Base-by-base conservation (phyloP, 92 coral and sea anemone genomes). In the Heteractis magnifica region DNA sequence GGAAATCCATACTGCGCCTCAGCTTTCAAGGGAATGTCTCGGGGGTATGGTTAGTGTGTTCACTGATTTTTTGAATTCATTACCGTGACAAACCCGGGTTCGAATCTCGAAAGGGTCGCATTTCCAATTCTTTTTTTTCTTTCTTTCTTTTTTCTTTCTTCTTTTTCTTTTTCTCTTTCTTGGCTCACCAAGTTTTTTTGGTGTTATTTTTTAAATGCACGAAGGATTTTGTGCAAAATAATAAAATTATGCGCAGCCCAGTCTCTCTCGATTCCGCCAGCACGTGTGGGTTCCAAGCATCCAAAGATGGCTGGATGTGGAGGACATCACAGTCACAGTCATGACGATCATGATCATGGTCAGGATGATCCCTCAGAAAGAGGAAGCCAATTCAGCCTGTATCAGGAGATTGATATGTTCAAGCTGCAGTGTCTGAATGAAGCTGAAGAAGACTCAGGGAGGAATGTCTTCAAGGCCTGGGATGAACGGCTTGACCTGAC, bases 271-370 rank as follows among this genome's bases (percentile, higher is more conserved):
- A 2, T 51, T 77, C 78, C 7, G 8, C 58, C 58, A 53, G 7
- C 58, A 53, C 58, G 58, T 53, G 21, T 52, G 12, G 73, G 2
- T 41, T 19, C 71, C 23, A 58, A n/a, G 55, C 23, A 60, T 88
- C 85, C 91, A 95, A 95, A 92, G 78, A 96, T 96, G 99, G 99
- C 99, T 78, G 99, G 94, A 8, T 95, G 98, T 88, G 98, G 98
- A 9, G 95, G 92, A n/a, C 82, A 92, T 19, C 97, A 93, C 16
- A 51, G 49, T 56, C 89, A 86, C 81, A 49, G 83, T 65, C 85
- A 82, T 19, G 65, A 77, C 53, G 52, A 81, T 73, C 87, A 87
- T 72, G 91, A 86, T 44, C 94, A 92, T 34, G 86, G 82, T 44
- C 95, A 92, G 48, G 93, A 92, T 53, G 94, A 92, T 65, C 94